These are phyloP conservation scores for Drosophila bifasciata DNA, from an alignment of 1,140 invertebrate genomes.

Conservation along the genomic window DNA sequence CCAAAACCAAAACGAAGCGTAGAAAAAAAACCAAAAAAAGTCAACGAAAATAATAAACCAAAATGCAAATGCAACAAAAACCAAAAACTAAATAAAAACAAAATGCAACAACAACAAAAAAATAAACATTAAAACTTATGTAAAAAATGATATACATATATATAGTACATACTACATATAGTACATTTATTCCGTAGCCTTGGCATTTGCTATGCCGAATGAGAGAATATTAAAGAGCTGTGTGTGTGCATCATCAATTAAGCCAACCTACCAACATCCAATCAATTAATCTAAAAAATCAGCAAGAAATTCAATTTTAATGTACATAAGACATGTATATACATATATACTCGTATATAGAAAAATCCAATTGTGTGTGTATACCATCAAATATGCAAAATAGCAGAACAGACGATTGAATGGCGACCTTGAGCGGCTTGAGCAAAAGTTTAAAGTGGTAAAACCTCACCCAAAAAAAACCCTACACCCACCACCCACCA, in stretches of 20 bases:
- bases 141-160: conserved; percentile 19
- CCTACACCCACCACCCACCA: too few relatives aligned
- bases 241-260: conserved; percentile 46
- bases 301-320: conserved; percentile 20
- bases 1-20: too few relatives aligned
- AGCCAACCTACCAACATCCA: conserved; percentile 14
- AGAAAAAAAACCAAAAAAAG: conserved; percentile 26
- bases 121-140: conserved; percentile 25
- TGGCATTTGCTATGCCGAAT: conserved; percentile 44
- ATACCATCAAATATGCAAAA: conserved; percentile 45
- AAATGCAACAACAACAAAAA: conserved; percentile 14
- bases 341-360: conserved; percentile 5
- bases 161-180: too few relatives aligned
- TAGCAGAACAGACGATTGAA: conserved; percentile 54
- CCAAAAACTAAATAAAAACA: conserved; percentile 13
- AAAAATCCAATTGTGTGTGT: conserved; percentile 2
- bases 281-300: conserved; percentile 39
- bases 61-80: conserved; percentile 11
- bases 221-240: conserved; percentile 41
- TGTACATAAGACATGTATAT: conserved; percentile 24
- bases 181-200: conserved; percentile 31
- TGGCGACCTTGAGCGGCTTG: conserved; percentile 53
- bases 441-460: conserved; percentile 48
- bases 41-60: conserved; percentile 7
- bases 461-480: conserved; percentile 10